phyloP scores from a whole-genome alignment of 2,113 vertebrate species.

The Muscicapa adusta region DNA sequence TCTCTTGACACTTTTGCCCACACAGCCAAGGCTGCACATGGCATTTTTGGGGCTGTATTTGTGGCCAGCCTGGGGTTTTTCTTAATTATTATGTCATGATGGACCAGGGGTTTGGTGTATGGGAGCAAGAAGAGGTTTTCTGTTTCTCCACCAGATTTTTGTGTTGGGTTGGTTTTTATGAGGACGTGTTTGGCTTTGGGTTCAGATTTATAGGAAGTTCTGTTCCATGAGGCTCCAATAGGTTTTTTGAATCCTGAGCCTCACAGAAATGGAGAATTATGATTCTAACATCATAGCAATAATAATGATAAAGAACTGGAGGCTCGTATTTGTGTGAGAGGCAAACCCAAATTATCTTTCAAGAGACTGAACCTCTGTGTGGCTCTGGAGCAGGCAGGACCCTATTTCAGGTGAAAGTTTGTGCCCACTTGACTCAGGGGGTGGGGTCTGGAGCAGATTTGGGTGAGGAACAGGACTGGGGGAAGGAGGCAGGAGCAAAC shows the following conservation, averaged over 20 bases:
- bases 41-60: background rate
- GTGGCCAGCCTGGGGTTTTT: background rate
- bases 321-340: background rate
- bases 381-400: background rate
- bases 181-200: slow-evolving; percentile 11
- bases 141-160: background rate
- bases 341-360: background rate
- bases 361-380: fast-evolving
- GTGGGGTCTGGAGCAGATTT: background rate
- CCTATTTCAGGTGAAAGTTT: background rate
- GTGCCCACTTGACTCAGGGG: background rate
- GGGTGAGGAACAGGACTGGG: background rate
- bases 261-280: background rate
- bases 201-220: slow-evolving; percentile 1
- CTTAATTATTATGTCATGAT: background rate
- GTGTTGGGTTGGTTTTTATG: background rate
- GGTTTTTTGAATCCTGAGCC: background rate
- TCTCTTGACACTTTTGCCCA: background rate
- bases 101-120: background rate
- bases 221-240: background rate
- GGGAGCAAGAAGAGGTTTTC: background rate
- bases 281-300: background rate
- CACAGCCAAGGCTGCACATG: fast-evolving
- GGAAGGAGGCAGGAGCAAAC: slow-evolving; percentile 32
- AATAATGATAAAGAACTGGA: background rate